phyloP scores from a whole-genome alignment of 2,797 vertebrate species.

The Aldrovandia affinis region DNA sequence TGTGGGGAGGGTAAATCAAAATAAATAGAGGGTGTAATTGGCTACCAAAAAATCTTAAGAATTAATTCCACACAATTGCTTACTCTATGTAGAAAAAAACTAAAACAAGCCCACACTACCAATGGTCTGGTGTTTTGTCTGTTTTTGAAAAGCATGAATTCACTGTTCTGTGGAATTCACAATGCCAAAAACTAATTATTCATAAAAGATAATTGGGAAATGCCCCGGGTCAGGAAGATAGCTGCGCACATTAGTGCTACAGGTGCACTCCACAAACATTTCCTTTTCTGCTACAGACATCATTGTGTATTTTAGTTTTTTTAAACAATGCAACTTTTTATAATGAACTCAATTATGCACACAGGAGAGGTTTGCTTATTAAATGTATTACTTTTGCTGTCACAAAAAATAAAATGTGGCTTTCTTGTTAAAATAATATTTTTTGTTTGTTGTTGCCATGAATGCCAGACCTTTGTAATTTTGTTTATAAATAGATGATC shows the following conservation, averaged over 20 bases:
- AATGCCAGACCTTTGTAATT: slow-evolving; percentile 15
- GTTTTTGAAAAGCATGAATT: background rate
- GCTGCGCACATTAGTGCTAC: background rate
- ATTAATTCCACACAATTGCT: background rate
- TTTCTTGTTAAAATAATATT: slow-evolving; percentile 1
- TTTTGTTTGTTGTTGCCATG: slow-evolving; percentile 26
- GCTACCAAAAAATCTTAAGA: no score
- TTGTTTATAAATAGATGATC: slow-evolving; percentile 17
- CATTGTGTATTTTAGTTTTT: background rate
- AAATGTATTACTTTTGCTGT: slow-evolving; percentile 17
- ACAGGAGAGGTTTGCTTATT: slow-evolving; percentile 17
- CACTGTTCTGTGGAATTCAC: background rate
- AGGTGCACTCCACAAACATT: background rate
- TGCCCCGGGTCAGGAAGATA: background rate
- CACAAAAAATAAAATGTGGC: slow-evolving; percentile 11
- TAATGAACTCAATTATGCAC: background rate
- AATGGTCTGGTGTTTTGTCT: background rate
- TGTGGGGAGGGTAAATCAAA: no score
- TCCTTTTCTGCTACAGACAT: background rate
- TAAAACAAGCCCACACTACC: background rate
- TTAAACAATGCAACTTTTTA: background rate
- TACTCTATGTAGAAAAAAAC: background rate
- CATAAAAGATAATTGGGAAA: background rate
- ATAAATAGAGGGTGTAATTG: no score
- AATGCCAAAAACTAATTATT: background rate